A percentile compares a stretch with the other conserved stretches of the same genome.
These are phyloP conservation scores for Drosophila mojavensis DNA, from an alignment of 1,140 invertebrate species.

Conservation along the genomic window DNA sequence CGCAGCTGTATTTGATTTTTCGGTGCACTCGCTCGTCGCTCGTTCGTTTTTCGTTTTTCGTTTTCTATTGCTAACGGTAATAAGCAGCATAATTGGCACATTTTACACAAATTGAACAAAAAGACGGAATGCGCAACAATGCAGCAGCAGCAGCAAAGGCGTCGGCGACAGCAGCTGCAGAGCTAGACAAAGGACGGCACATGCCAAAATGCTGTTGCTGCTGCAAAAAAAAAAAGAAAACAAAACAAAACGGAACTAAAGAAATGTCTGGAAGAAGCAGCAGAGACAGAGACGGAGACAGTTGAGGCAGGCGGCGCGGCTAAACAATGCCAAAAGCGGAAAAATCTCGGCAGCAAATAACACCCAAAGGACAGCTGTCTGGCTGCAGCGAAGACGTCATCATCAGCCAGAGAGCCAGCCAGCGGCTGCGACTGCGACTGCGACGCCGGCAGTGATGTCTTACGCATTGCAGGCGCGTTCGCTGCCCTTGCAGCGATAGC, in stretches of 20 bases:
- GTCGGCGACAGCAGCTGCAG: conserved; percentile 30
- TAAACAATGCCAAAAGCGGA: conserved; percentile 66
- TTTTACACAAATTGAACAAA: conserved; percentile 53
- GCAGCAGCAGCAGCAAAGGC: conserved; percentile 38
- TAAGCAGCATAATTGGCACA: conserved; percentile 68
- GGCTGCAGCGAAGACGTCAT: conserved; percentile 27
- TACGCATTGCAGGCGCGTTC: not conserved
- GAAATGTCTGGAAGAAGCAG: conserved; percentile 16
- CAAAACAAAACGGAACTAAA: conserved; percentile 16
- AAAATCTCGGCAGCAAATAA: conserved; percentile 63
- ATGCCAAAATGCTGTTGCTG: conserved; percentile 50
- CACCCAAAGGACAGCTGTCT: conserved; percentile 73
- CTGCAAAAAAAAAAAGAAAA: conserved; percentile 22
- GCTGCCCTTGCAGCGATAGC: not conserved
- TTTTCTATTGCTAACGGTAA: conserved; percentile 45
- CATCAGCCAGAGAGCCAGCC: not conserved
- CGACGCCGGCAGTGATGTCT: conserved; percentile 9
- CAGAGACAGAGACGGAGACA: conserved; percentile 3
- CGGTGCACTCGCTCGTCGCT: not conserved
- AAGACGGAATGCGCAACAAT: conserved; percentile 47
- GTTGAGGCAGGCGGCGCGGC: conserved; percentile 40
- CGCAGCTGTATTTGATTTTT: conserved; percentile 28
- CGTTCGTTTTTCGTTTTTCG: not conserved
- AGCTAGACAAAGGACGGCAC: conserved; percentile 45
- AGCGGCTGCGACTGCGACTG: not conserved